Conservation (phyloP, 1,140 invertebrate genomes). For the Philaenus spumarius region DNA sequence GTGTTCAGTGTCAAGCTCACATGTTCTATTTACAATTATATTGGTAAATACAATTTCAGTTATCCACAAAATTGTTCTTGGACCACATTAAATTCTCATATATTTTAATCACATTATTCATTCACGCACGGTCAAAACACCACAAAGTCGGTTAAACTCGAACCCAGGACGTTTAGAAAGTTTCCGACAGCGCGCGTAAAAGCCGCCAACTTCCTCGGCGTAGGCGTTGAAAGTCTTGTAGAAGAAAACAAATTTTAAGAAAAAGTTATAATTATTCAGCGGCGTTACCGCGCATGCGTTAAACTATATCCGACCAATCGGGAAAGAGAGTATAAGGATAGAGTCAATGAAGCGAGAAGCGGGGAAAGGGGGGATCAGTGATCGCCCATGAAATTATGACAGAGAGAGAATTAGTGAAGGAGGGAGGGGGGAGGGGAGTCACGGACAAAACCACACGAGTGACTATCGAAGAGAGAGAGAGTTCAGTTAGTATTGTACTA, state of each 20-base stretch:
- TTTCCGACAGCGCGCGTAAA: too few relatives aligned
- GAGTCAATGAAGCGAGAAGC: slow-evolving; percentile 16
- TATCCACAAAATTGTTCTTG: too few relatives aligned
- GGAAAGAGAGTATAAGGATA: slow-evolving; percentile 1
- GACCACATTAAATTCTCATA: too few relatives aligned
- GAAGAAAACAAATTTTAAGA: neutral
- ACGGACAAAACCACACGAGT: slow-evolving; percentile 17
- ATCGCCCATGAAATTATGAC: slow-evolving; percentile 19
- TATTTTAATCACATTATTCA: too few relatives aligned
- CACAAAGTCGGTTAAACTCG: too few relatives aligned
- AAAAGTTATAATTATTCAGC: slow-evolving; percentile 1
- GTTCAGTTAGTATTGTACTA: slow-evolving; percentile 29
- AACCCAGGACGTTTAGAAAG: too few relatives aligned
- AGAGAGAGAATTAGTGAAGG: slow-evolving; percentile 18
- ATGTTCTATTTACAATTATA: too few relatives aligned
- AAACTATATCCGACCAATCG: slow-evolving; percentile 12
- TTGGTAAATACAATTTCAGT: too few relatives aligned
- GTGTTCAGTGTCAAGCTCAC: too few relatives aligned
- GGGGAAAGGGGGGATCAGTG: neutral
- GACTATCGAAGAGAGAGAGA: slow-evolving; percentile 26
- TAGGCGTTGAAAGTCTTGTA: too few relatives aligned
- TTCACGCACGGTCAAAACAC: too few relatives aligned
- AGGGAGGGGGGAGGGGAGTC: slow-evolving; percentile 24
- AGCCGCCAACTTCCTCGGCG: too few relatives aligned
- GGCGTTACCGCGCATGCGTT: slow-evolving; percentile 12